Evolutionary conservation across 2,797 vertebrate genomes (phyloP), one percentile per base, ranked within the genome.

Genomic region (Staurois parvus): DNA sequence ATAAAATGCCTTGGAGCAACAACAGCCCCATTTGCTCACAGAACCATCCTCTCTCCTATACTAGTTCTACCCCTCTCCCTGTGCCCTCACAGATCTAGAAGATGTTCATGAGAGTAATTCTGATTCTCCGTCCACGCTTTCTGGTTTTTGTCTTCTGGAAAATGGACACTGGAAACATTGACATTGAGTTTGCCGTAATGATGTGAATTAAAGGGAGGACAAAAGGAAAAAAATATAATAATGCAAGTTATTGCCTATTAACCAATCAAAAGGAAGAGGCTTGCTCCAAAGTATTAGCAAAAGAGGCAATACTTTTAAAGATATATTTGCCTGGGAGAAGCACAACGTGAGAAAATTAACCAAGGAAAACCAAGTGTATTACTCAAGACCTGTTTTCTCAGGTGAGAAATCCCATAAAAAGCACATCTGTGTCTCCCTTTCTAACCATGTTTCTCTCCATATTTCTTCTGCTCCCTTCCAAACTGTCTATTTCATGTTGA

Each of bases 131-230:
- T 17, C 85, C 85, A 84, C 76, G 81, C 19, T 87, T 87, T 34
- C 69, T 87, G 52, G 85, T 87, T 3, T 87, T 87, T 70, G 85
- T 87, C 72, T 87, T 87, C 62, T 87, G 85, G 85, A 87, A 87
- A 87, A 83, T 87, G 85, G 85, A 87, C 85, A 87, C 81, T 78
- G 81, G 85, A 79, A 87, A 69, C 76, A 79, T 84, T 79, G 81
- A 87, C 67, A 84, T 87, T 84, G 85, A 87, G 45, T 87, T 87
- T 84, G 85, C 85, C 8, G 85, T 87, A 19, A 83, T 87, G 85
- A 83, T 87, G 75, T 87, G 70, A 87, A 28, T 6, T n/a, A 59
- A n/a, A 79, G 70, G 28, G 37, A 52, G 37, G 74, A 70, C 29
- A 77, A 45, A 64, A 45, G 12, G 3, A 45, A 45, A 45, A 13